Conservation (phyloP, 2,888 invertebrate genomes). For the Drosophila atroscutellata region DNA sequence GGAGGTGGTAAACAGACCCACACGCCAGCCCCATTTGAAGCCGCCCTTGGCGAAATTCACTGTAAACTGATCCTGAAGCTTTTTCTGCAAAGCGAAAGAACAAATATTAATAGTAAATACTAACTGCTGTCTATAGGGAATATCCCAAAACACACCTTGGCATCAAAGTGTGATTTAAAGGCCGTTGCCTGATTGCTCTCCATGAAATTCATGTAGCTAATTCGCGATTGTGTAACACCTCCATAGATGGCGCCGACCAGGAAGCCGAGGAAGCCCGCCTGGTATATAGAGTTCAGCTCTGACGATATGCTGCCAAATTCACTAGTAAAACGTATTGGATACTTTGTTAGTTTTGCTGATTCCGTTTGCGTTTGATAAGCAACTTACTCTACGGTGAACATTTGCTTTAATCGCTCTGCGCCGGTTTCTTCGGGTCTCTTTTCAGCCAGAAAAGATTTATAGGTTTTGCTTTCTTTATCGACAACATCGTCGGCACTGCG, state of each 20-base stretch:
- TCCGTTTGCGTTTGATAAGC: background rate
- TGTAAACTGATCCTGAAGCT: conserved; percentile 89
- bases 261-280: conserved; percentile 87
- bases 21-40: conserved; percentile 89
- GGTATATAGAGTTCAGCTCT: conserved; percentile 88
- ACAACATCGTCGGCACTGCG: conserved; percentile 59
- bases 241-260: conserved; percentile 89
- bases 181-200: conserved; percentile 90
- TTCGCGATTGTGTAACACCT: conserved; percentile 87
- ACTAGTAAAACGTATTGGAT: conserved; percentile 83
- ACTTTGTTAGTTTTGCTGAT: background rate
- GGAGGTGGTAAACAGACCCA: conserved; percentile 88
- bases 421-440: conserved; percentile 81
- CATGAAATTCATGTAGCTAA: conserved; percentile 89
- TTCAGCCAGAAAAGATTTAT: conserved; percentile 74
- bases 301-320: conserved; percentile 88
- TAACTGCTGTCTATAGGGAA: background rate
- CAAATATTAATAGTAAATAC: background rate
- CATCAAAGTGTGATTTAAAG: conserved; percentile 88
- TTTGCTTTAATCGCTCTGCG: conserved; percentile 80
- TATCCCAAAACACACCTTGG: conserved; percentile 86
- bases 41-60: conserved; percentile 90
- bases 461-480: conserved; percentile 78
- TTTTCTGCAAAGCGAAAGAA: conserved; percentile 86
- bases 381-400: conserved; percentile 83